Evolutionary conservation across 2,113 vertebrate genomes (phyloP).

Genomic region (Picathartes gymnocephalus): DNA sequence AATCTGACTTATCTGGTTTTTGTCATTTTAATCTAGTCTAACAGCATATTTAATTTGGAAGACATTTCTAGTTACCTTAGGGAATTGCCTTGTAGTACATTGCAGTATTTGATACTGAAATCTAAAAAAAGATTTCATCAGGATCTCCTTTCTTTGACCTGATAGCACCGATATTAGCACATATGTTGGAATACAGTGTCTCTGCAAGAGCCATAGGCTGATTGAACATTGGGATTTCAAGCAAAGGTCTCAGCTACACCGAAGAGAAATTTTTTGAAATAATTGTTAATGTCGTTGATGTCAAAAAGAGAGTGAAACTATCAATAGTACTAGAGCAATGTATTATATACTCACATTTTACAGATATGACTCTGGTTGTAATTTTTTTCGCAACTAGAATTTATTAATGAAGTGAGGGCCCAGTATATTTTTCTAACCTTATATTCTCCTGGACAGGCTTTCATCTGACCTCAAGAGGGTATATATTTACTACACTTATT

Average conservation of each 20-base stretch:
- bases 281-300: not conserved
- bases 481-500: not conserved
- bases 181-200: not conserved
- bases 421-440: not conserved
- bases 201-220: not conserved
- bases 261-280: not conserved
- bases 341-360: not conserved
- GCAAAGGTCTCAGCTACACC: not conserved
- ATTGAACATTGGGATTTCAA: not conserved
- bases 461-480: not conserved
- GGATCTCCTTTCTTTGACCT: not conserved
- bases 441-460: not conserved
- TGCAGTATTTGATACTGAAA: not conserved
- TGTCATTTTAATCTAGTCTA: conserved; percentile 53
- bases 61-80: not conserved
- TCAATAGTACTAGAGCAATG: not conserved
- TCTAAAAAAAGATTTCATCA: not conserved
- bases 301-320: not conserved
- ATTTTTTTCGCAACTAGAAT: not conserved
- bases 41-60: conserved; percentile 47
- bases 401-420: not conserved
- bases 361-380: not conserved
- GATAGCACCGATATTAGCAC: not conserved
- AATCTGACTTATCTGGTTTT: conserved; percentile 33
- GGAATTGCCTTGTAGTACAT: conserved; percentile 12